Percentiles rank a stretch among this genome's conserved stretches.
These are phyloP conservation scores for Halcyon chelicuti DNA, from an alignment of 2,797 vertebrate species.

Conservation along the genomic window DNA sequence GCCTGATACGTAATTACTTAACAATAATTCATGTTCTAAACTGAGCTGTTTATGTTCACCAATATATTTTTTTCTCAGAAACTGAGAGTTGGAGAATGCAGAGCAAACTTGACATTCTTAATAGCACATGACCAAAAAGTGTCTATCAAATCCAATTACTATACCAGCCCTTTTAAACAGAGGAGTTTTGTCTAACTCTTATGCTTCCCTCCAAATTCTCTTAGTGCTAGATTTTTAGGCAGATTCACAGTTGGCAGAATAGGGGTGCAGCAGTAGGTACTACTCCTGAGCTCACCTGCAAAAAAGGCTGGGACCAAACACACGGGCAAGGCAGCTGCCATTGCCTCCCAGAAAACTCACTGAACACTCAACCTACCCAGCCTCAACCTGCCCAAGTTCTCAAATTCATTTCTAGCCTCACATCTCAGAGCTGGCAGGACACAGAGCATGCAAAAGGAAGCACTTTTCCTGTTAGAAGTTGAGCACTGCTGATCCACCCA, in stretches of 20 bases:
- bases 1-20: neutral
- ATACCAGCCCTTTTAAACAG: neutral
- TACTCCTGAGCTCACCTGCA: neutral
- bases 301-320: neutral
- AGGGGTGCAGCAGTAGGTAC: neutral
- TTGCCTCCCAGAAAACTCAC: neutral
- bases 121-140: neutral
- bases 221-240: neutral
- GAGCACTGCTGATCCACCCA: neutral
- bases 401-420: neutral
- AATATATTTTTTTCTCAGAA: neutral
- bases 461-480: neutral
- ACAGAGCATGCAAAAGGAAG: neutral
- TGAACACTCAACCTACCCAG: neutral
- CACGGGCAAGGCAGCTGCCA: neutral
- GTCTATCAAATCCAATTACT: neutral
- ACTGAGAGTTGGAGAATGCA: neutral
- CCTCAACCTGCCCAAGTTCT: slow-evolving; percentile 24
- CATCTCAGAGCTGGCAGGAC: neutral
- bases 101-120: neutral
- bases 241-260: neutral
- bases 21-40: neutral
- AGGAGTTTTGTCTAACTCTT: neutral
- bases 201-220: neutral
- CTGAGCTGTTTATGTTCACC: neutral